A percentile compares a stretch with the other conserved stretches of the same genome.
These are phyloP conservation scores for Aleadryas rufinucha DNA, from an alignment of 2,113 vertebrate genomes.

Conservation along the genomic window DNA sequence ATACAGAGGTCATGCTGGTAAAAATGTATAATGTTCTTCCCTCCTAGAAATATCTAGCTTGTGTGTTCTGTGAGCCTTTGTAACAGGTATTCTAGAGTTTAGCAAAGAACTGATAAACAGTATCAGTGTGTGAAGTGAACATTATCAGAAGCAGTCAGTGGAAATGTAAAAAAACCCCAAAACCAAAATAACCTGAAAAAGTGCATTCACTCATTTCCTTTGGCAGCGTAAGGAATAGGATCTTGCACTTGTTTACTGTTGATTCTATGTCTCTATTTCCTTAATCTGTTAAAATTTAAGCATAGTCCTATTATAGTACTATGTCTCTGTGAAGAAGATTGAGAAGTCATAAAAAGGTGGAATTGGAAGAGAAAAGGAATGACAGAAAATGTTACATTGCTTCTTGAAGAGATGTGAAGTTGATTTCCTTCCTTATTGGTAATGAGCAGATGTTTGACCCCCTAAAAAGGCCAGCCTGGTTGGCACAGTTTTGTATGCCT, in stretches of 20 bases:
- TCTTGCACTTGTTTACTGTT: not conserved
- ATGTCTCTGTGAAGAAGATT: not conserved
- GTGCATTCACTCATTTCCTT: not conserved
- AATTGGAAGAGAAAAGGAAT: not conserved
- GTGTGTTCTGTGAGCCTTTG: not conserved
- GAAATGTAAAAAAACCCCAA: not conserved
- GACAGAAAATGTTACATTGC: not conserved
- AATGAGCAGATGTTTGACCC: not conserved
- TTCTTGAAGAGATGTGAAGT: not conserved
- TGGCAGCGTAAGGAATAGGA: not conserved
- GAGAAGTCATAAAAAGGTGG: not conserved
- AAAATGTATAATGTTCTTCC: not conserved
- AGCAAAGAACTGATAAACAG: not conserved
- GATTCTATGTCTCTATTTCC: not conserved
- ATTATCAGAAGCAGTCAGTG: not conserved
- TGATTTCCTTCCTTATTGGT: not conserved
- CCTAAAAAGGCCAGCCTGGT: not conserved
- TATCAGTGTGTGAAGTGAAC: not conserved
- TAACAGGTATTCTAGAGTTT: not conserved
- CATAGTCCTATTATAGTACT: not conserved
- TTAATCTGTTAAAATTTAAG: not conserved
- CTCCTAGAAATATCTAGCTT: not conserved
- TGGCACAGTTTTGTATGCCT: not conserved
- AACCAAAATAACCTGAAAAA: not conserved
- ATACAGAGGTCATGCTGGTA: not conserved